phyloP scores from a whole-genome alignment of 2,797 vertebrate genomes.

The Calcarius lapponicus region DNA sequence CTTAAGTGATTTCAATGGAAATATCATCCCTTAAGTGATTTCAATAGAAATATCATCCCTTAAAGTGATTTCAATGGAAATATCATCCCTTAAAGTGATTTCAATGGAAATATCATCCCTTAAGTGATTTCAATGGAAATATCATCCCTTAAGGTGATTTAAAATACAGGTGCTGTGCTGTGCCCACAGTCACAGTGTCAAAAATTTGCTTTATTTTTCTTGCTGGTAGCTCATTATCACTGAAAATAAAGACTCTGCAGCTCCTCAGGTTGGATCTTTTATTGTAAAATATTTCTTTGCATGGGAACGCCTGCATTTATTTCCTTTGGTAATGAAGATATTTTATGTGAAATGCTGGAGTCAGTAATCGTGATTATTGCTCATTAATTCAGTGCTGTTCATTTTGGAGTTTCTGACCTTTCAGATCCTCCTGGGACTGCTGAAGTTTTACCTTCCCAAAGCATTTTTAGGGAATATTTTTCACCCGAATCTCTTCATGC shows the following conservation, averaged over 20 bases:
- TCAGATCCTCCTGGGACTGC: fast-evolving
- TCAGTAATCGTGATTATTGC: fast-evolving
- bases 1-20: background rate
- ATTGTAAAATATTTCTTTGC: background rate
- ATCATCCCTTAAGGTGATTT: fast-evolving
- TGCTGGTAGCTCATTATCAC: fast-evolving
- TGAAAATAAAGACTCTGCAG: background rate
- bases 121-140: background rate
- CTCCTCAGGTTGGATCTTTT: background rate
- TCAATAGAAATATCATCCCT: fast-evolving
- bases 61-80: background rate
- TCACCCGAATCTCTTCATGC: too few species aligned
- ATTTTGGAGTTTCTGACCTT: background rate
- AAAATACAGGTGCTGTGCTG: background rate
- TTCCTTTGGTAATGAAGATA: background rate
- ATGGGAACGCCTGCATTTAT: fast-evolving
- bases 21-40: fast-evolving
- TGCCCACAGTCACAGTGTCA: background rate
- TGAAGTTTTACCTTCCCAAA: background rate
- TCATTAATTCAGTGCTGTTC: background rate
- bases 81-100: fast-evolving
- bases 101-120: fast-evolving
- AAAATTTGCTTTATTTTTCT: background rate
- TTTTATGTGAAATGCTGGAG: background rate
- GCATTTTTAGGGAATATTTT: background rate